Conservation (phyloP, 2,888 invertebrate genomes). For the Tethea ocularis region DNA sequence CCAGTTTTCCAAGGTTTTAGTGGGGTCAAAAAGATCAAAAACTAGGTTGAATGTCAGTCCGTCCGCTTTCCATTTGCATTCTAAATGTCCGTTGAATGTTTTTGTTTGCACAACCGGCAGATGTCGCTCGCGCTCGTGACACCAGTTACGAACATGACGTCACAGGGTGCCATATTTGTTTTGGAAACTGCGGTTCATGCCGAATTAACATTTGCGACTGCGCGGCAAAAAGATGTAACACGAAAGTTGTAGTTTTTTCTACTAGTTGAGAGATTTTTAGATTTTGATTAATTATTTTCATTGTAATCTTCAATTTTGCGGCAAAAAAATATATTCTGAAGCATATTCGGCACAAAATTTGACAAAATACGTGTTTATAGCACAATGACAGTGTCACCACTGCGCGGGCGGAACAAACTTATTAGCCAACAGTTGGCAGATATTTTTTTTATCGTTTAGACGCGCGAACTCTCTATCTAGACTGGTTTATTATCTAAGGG, state of each 20-base stretch:
- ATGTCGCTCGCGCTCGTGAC: conserved; percentile 23
- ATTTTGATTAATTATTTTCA: too few relatives aligned
- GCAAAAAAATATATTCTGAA: too few relatives aligned
- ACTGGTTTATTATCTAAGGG: too few relatives aligned
- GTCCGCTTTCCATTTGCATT: conserved; percentile 40
- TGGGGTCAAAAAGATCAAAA: conserved; percentile 38
- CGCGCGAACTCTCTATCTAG: too few relatives aligned
- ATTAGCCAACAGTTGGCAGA: too few relatives aligned
- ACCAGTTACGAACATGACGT: conserved; percentile 18
- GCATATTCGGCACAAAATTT: too few relatives aligned
- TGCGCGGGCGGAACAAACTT: too few relatives aligned
- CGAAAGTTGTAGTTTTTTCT: not conserved
- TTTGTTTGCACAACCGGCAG: conserved; percentile 39
- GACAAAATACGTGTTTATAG: too few relatives aligned
- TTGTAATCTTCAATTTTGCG: too few relatives aligned
- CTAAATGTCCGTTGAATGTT: conserved; percentile 37
- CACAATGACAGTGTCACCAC: too few relatives aligned
- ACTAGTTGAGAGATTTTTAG: too few relatives aligned
- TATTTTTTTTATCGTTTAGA: too few relatives aligned
- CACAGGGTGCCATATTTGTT: not conserved
- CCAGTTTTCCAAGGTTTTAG: not conserved
- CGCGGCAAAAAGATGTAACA: not conserved
- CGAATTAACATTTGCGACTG: not conserved
- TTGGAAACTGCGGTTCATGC: not conserved
- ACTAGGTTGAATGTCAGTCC: conserved; percentile 32